Evolutionary conservation across 1,140 invertebrate species (phyloP).

Genomic region (Solenopsis invicta): DNA sequence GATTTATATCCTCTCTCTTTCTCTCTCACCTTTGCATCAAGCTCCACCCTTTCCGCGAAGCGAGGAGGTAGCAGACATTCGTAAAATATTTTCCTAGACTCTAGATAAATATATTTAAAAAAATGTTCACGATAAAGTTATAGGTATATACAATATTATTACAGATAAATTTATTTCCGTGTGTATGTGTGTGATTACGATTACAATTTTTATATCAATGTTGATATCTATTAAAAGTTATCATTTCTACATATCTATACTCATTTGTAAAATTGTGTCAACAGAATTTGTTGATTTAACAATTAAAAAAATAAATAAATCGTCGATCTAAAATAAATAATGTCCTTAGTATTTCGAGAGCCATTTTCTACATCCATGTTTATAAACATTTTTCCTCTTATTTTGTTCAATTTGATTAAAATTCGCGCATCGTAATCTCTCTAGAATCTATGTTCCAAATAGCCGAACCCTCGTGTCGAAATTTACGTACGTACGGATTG

Average conservation of each 20-base stretch:
- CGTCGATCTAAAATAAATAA: too few relatives aligned
- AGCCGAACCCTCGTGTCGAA: background rate
- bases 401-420: background rate
- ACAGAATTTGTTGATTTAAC: background rate
- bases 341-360: background rate
- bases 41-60: slow-evolving; percentile 38
- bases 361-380: background rate
- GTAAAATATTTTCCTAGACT: slow-evolving; percentile 22
- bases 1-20: slow-evolving; percentile 43
- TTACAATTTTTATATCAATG: background rate
- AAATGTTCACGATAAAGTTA: background rate
- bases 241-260: background rate
- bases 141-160: background rate
- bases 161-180: too few relatives aligned
- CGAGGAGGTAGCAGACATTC: background rate
- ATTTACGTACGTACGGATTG: slow-evolving; percentile 50
- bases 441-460: background rate
- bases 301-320: background rate
- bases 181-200: background rate
- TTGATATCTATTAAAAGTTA: background rate
- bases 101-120: slow-evolving; percentile 4
- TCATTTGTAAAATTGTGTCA: too few relatives aligned
- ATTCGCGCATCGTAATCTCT: background rate
- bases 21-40: slow-evolving; percentile 1
- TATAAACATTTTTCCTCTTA: background rate